phyloP scores from a whole-genome alignment of 2,888 invertebrate species.

The Dromius quadrimaculatus region DNA sequence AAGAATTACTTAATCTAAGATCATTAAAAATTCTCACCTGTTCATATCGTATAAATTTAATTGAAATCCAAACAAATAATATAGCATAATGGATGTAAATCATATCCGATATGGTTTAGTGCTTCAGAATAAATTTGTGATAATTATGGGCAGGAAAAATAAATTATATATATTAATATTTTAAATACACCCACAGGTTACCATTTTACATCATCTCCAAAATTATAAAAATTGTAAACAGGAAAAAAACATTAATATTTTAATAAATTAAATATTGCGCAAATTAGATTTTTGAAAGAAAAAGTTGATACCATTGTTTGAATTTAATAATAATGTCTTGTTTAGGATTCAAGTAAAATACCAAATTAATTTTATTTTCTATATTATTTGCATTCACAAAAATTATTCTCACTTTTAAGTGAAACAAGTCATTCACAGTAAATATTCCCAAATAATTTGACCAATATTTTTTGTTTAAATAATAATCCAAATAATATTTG shows the following conservation, averaged over 20 bases:
- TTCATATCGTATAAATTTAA: slow-evolving; percentile 20
- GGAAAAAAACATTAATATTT: slow-evolving; percentile 27
- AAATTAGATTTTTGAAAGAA: no score
- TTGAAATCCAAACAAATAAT: slow-evolving; percentile 15
- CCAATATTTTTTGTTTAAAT: no score
- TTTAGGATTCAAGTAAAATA: no score
- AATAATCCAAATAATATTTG: no score
- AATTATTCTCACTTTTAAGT: no score
- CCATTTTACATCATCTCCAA: slow-evolving; percentile 5
- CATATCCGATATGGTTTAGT: slow-evolving; percentile 33
- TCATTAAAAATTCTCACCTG: neutral
- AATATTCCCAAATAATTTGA: no score
- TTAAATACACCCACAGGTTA: slow-evolving; percentile 17
- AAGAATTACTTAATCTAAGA: neutral
- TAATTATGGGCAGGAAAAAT: slow-evolving; percentile 3
- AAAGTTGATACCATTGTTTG: no score
- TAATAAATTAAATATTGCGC: neutral
- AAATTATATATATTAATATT: slow-evolving; percentile 13
- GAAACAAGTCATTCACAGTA: no score
- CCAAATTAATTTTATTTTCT: no score
- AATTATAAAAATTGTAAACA: neutral
- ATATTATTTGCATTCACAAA: no score
- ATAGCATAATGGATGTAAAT: slow-evolving; percentile 31
- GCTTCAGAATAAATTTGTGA: slow-evolving; percentile 35
- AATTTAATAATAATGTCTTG: no score